Conservation (phyloP, 2,113 vertebrate genomes). For the Willisornis vidua region DNA sequence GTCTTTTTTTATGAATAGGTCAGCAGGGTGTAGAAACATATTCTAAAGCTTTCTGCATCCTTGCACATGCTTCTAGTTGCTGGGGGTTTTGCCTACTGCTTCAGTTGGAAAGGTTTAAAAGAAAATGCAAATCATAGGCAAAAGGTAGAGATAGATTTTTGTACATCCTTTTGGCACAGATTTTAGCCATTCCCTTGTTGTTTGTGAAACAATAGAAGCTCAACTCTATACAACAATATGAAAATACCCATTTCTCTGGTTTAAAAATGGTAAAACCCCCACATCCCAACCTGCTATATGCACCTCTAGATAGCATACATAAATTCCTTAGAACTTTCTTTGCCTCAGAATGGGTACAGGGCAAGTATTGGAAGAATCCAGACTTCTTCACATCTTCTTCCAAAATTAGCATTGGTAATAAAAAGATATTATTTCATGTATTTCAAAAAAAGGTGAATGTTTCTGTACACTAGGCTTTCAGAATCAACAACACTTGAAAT, state of each 20-base stretch:
- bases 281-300: neutral
- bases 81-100: conserved; percentile 1
- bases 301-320: neutral
- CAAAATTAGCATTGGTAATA: neutral
- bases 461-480: neutral
- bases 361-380: neutral
- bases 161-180: neutral
- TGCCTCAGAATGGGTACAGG: conserved; percentile 19
- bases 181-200: conserved; percentile 9
- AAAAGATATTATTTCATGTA: neutral
- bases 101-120: conserved; percentile 52
- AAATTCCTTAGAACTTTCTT: neutral
- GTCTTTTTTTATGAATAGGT: conserved; percentile 52
- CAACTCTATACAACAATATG: neutral
- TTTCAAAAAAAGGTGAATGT: neutral
- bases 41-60: conserved; percentile 60
- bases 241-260: neutral
- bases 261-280: neutral
- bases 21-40: conserved; percentile 66
- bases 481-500: conserved; percentile 40
- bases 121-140: conserved; percentile 27
- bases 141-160: neutral
- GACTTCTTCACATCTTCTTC: conserved; percentile 29
- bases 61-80: conserved; percentile 57
- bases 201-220: neutral